Percentiles rank a stretch among this genome's conserved stretches.
These are phyloP conservation scores for Austrolebias charrua DNA, from an alignment of 2,797 vertebrate species.

Conservation along the genomic window DNA sequence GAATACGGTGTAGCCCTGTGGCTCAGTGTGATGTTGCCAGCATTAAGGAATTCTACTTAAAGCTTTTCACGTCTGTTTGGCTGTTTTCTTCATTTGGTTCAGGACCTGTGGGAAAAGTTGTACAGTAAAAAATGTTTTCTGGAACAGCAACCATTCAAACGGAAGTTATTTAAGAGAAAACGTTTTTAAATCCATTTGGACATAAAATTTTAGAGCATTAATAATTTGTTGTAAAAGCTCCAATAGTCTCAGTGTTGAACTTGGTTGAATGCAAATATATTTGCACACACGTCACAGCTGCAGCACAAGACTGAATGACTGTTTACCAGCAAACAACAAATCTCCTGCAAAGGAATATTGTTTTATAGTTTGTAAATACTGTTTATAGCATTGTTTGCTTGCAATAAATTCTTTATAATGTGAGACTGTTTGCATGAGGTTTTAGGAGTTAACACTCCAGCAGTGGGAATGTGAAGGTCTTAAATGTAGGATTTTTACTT, in stretches of 20 bases:
- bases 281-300: conserved; percentile 11
- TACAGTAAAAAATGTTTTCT: conserved; percentile 14
- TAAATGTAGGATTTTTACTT: too few relatives aligned
- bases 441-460: too few relatives aligned
- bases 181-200: not conserved
- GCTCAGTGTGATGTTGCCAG: conserved; percentile 18
- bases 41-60: conserved; percentile 11
- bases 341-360: conserved; percentile 68
- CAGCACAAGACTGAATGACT: conserved; percentile 48
- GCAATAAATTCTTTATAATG: conserved; percentile 83
- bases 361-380: conserved; percentile 82
- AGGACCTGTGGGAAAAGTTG: conserved; percentile 21
- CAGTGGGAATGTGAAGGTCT: too few relatives aligned
- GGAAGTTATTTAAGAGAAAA: not conserved
- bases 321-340: conserved; percentile 57
- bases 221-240: not conserved
- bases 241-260: conserved; percentile 29
- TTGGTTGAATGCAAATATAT: conserved; percentile 39
- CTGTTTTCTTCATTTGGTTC: conserved; percentile 9
- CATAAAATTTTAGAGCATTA: not conserved
- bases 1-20: conserved; percentile 15
- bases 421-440: conserved; percentile 7
- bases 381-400: conserved; percentile 81
- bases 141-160: not conserved
- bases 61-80: conserved; percentile 10